A percentile compares a stretch with the other conserved stretches of the same genome.
These are phyloP conservation scores for Chironomus riparius DNA, from an alignment of 2,888 invertebrate genomes.

Conservation along the genomic window DNA sequence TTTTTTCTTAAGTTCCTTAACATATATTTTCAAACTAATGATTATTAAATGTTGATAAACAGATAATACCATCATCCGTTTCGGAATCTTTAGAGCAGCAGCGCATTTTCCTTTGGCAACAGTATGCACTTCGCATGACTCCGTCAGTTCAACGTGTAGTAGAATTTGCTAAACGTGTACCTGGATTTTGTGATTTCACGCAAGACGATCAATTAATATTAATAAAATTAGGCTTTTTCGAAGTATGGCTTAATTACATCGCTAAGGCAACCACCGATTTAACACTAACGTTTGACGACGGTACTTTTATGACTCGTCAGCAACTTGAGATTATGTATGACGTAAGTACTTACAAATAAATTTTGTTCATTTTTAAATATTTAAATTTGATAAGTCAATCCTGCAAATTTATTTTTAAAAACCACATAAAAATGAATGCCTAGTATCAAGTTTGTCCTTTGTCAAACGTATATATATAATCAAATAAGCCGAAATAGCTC, in stretches of 20 bases:
- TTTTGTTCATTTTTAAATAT: not conserved
- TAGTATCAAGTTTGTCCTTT: no score
- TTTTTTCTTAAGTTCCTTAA: not conserved
- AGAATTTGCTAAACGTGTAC: constrained; percentile 91
- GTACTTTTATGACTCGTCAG: constrained; percentile 68
- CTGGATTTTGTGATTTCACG: constrained; percentile 79
- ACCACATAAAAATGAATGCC: no score
- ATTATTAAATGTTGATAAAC: constrained; percentile 30
- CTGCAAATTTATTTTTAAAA: no score
- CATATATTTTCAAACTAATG: not conserved
- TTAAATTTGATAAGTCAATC: no score
- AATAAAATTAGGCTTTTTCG: constrained; percentile 94
- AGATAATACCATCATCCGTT: constrained; percentile 49
- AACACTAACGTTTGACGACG: constrained; percentile 82
- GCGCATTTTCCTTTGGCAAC: constrained; percentile 80
- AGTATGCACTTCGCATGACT: constrained; percentile 75
- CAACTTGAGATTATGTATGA: constrained; percentile 84
- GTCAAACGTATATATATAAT: no score
- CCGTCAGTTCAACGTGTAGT: constrained; percentile 90
- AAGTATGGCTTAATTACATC: constrained; percentile 86
- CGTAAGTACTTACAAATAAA: constrained; percentile 48
- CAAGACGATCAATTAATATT: constrained; percentile 96
- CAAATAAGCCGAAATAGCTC: constrained; percentile 51
- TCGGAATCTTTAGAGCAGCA: constrained; percentile 61
- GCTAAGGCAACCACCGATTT: constrained; percentile 67